Evolutionary conservation across 2,888 invertebrate genomes (phyloP).

Genomic region (Piscicola geometra): DNA sequence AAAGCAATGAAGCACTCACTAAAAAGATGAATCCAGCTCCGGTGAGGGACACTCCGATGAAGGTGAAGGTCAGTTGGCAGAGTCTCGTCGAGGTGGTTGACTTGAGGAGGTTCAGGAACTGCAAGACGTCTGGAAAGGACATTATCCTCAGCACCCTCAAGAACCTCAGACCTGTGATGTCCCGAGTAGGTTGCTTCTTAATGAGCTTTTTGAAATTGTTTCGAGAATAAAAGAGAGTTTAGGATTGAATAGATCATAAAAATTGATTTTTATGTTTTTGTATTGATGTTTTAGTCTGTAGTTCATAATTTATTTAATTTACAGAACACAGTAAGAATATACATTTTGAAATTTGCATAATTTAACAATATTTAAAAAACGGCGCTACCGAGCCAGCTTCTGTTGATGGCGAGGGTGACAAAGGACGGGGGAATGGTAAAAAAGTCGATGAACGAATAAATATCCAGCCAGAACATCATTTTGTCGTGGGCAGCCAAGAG

Average conservation of each 20-base stretch:
- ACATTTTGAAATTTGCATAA: too few species aligned
- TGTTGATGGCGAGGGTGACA: constrained; percentile 25
- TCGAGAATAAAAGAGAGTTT: constrained; percentile 9
- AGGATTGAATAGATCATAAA: too few species aligned
- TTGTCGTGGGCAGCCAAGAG: constrained; percentile 27
- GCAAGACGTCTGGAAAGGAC: constrained; percentile 30
- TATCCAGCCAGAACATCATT: constrained; percentile 26
- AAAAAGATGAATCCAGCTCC: constrained; percentile 30
- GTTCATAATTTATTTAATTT: too few species aligned
- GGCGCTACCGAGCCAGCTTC: constrained; percentile 23
- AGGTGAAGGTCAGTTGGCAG: constrained; percentile 26
- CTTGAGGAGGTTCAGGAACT: constrained; percentile 27
- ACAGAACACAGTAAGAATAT: too few species aligned
- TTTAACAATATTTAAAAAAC: neutral
- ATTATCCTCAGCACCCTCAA: constrained; percentile 26
- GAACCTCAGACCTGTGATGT: constrained; percentile 25
- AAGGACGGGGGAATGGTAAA: constrained; percentile 30
- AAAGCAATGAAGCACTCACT: constrained; percentile 7
- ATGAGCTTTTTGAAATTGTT: too few species aligned
- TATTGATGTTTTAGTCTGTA: too few species aligned
- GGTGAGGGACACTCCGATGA: constrained; percentile 23
- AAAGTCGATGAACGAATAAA: constrained; percentile 29
- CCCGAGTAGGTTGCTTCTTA: neutral
- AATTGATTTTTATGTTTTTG: too few species aligned
- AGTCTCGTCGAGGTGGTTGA: constrained; percentile 19